phyloP scores from a whole-genome alignment of 2,888 invertebrate species.

The Lagria hirta region DNA sequence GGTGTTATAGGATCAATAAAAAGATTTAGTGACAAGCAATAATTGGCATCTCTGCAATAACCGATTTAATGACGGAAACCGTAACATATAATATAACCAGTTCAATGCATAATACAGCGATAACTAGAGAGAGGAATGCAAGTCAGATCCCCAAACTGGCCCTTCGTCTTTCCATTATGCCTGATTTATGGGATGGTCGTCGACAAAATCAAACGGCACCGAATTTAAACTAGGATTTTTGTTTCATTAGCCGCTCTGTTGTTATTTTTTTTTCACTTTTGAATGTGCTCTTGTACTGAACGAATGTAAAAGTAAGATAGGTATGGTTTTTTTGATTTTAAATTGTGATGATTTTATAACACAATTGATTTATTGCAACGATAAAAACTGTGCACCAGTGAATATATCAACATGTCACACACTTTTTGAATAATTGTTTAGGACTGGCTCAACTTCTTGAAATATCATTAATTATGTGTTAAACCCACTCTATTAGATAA shows the following conservation, averaged over 20 bases:
- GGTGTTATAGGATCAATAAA: too few species aligned
- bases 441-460: slow-evolving; percentile 8
- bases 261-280: too few species aligned
- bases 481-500: slow-evolving; percentile 22
- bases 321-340: too few species aligned
- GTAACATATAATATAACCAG: too few species aligned
- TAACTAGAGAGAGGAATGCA: slow-evolving; percentile 36
- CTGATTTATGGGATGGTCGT: slow-evolving; percentile 25
- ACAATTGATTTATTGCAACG: slow-evolving; percentile 22
- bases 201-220: slow-evolving; percentile 15
- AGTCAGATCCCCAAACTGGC: slow-evolving; percentile 18
- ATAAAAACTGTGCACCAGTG: too few species aligned
- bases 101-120: slow-evolving; percentile 35
- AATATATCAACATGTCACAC: slow-evolving; percentile 29
- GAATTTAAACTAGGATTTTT: slow-evolving; percentile 16
- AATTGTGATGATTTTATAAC: too few species aligned
- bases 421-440: slow-evolving; percentile 22
- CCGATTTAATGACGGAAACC: too few species aligned
- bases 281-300: too few species aligned
- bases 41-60: too few species aligned
- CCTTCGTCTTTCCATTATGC: slow-evolving; percentile 23
- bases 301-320: too few species aligned
- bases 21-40: too few species aligned
- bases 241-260: slow-evolving; percentile 16
- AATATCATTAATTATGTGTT: slow-evolving; percentile 27